These are phyloP conservation scores for Perdix hodgsoniae DNA, from an alignment of 2,797 vertebrate genomes.

Conservation along the genomic window DNA sequence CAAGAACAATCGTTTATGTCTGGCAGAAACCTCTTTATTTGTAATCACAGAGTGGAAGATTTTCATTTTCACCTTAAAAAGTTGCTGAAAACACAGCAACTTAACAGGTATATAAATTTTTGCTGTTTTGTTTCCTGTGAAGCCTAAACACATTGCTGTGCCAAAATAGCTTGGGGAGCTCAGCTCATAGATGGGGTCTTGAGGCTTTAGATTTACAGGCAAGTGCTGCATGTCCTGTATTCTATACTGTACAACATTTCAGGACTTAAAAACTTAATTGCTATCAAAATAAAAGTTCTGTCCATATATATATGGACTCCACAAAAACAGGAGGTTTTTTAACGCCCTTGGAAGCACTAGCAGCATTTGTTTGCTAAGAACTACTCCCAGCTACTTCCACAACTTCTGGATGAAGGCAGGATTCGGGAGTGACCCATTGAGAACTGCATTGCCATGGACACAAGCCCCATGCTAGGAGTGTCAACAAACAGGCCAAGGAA, in stretches of 20 bases:
- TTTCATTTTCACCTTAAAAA: background rate
- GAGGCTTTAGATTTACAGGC: background rate
- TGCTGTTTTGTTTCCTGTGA: background rate
- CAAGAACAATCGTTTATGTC: background rate
- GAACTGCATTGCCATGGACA: constrained; percentile 18
- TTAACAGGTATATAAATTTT: background rate
- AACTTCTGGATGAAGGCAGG: background rate
- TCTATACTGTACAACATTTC: background rate
- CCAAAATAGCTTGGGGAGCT: background rate
- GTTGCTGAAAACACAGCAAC: background rate
- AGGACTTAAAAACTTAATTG: background rate
- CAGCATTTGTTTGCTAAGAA: background rate
- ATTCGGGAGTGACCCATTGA: background rate
- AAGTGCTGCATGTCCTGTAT: background rate
- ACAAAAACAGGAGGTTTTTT: background rate
- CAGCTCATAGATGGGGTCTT: background rate
- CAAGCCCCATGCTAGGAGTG: background rate
- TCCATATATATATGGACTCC: background rate
- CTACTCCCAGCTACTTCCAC: background rate
- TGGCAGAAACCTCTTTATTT: background rate
- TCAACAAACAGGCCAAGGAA: background rate
- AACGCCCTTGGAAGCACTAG: background rate
- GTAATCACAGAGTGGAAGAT: background rate
- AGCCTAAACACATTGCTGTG: background rate
- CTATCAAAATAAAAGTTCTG: background rate